Percentiles rank a stretch among this genome's conserved stretches.
Evolutionary conservation across 2,888 invertebrate genomes (phyloP).

Genomic region (Gastracanthus pulcherrimus): DNA sequence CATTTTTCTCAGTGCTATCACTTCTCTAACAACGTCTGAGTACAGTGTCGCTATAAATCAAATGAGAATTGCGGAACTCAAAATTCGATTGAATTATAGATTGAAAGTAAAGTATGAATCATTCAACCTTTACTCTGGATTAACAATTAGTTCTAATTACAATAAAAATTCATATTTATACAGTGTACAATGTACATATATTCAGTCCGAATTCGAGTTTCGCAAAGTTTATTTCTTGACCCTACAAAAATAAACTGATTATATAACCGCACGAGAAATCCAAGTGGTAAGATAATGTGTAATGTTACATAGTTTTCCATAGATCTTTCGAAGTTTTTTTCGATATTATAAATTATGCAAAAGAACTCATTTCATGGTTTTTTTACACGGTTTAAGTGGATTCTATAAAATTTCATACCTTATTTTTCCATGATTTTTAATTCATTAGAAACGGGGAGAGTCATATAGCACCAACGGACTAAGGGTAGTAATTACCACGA

Average conservation of each 20-base stretch:
- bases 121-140: not conserved
- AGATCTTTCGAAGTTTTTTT: not conserved
- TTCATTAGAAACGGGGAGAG: too few species aligned
- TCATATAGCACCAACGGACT: too few species aligned
- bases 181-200: not conserved
- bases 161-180: constrained; percentile 4
- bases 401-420: too few species aligned
- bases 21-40: not conserved
- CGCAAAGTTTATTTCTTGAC: not conserved
- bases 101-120: too few species aligned
- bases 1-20: not conserved
- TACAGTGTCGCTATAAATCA: not conserved
- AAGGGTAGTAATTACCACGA: too few species aligned
- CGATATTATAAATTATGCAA: not conserved
- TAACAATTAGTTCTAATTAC: not conserved
- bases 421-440: too few species aligned
- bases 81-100: not conserved
- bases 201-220: not conserved
- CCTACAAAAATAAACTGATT: not conserved
- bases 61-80: not conserved
- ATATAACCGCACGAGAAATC: not conserved
- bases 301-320: not conserved
- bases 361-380: not conserved
- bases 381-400: not conserved
- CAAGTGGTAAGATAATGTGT: not conserved